Base-by-base conservation (phyloP, 2,797 vertebrate species). In the Sebastes vulpes region DNA sequence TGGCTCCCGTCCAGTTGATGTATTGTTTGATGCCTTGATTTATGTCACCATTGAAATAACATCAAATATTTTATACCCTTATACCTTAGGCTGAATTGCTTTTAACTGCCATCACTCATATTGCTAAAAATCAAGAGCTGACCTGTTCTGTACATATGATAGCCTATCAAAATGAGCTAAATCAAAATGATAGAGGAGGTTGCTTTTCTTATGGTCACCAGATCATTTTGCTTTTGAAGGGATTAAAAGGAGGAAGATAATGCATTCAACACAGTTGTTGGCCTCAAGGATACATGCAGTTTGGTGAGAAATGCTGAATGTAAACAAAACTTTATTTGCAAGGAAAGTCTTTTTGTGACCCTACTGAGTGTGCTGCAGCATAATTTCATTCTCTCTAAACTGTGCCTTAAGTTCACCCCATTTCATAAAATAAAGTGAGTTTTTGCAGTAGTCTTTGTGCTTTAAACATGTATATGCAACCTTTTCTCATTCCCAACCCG, bases 1-100 rank as follows among this genome's bases (percentile, higher is more conserved):
- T 64, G 63, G 8, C 63, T 59, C 23, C 46, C 5, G 2, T 68
- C 11, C 29, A 42, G 42, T 23, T 72, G 20, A 83, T 50, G 4
- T 32, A 31, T 48, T 60, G 38, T 58, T 59, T 60, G 38, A 74
- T 46, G 21, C 48, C 14, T 52, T 57, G 42, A 79, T 74, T 79
- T 54, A 71, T 74, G 28, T 7, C 28, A n/a, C 14, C 53, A 50
- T 72, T 23, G 42, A 46, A 70, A 58, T 64, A 73, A 23, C 50
- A 56, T 58, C 52, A 73, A 58, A 75, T 65, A 71, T 76, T 75
- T 69, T 21, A 58, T 35, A 9, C 4, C 3, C 14, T 11, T 4
- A 9, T 64, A 57, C 10, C 52, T 57, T 26, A 5, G 11, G 32
- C 28, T 64, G 5, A 60, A 48, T 64, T 20, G 28, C 20, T 61